Base-by-base conservation (phyloP, 2,797 vertebrate genomes). In the Ptychadena robeensis region DNA sequence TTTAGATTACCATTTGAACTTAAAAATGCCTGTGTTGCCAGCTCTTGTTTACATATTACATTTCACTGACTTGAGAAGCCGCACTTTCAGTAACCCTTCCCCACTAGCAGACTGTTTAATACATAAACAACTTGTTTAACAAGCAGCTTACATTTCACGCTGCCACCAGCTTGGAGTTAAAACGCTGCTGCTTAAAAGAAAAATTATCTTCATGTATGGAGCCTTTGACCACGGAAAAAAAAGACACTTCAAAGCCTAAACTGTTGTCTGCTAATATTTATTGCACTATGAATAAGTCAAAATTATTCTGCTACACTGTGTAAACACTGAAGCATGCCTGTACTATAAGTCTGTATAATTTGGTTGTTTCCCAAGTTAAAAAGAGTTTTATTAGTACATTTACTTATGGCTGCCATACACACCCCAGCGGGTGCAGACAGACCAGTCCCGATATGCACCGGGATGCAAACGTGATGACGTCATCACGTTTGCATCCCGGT, bases 261-360 rank as follows among this genome's bases (percentile, higher is more conserved):
- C 18, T 31, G 32, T 32, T 69, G 11, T 69, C 18, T 25, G 48
- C 63, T 37, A 66, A 67, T 73, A 73, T 68, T 73, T 81, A 59
- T 67, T 30, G 53, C 14, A 25, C 9, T 70, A 25, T 53, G n/a
- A 72, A 73, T n/a, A 4, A 18, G 30, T 53, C 35, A 73, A 14
- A 53, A 73, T 27, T 63, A 5, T 15, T 61, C 80, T 37, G 10
- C 48, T 72, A 64, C 68, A 3, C 31, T 57, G 44, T 30, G 63
- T 30, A 59, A 48, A 31, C 18, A n/a, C n/a, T n/a, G n/a, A n/a
- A n/a, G n/a, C n/a, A n/a, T n/a, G n/a, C n/a, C n/a, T n/a, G n/a
- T n/a, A n/a, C n/a, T n/a, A n/a, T n/a, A n/a, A n/a, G n/a, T n/a
- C n/a, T n/a, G n/a, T n/a, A n/a, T n/a, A n/a, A n/a, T n/a, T n/a